phyloP scores from a whole-genome alignment of 2,113 vertebrate genomes.

The Trachemys scripta region DNA sequence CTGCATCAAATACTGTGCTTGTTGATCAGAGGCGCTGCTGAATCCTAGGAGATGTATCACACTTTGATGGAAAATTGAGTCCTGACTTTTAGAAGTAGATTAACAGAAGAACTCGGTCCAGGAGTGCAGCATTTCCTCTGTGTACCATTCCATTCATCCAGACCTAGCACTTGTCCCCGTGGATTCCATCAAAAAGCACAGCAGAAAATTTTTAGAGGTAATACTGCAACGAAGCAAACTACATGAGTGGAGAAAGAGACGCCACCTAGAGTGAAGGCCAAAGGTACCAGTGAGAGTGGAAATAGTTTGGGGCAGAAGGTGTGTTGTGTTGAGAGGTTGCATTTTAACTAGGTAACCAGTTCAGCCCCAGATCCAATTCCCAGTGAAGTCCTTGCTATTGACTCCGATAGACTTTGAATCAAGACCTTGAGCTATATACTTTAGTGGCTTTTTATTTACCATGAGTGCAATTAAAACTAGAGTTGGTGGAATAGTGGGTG shows the following conservation, averaged over 20 bases:
- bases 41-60: background rate
- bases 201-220: background rate
- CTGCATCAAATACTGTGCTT: background rate
- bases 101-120: background rate
- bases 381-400: background rate
- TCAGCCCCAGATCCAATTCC: rapidly evolving
- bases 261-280: background rate
- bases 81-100: background rate
- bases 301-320: background rate
- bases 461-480: background rate
- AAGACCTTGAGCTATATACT: background rate
- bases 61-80: background rate
- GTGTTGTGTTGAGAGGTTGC: background rate
- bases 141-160: background rate
- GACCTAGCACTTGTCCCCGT: background rate
- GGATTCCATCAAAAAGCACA: background rate
- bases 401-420: background rate
- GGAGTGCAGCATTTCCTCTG: background rate
- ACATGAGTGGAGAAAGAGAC: background rate
- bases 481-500: background rate
- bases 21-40: background rate
- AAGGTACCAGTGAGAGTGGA: background rate
- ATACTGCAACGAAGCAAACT: background rate
- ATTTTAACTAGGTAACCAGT: background rate
- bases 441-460: conserved; percentile 3